A percentile compares a stretch with the other conserved stretches of the same genome.
These are phyloP conservation scores for Tokudaia muenninki DNA, from an alignment of 2,797 vertebrate species.

Conservation along the genomic window DNA sequence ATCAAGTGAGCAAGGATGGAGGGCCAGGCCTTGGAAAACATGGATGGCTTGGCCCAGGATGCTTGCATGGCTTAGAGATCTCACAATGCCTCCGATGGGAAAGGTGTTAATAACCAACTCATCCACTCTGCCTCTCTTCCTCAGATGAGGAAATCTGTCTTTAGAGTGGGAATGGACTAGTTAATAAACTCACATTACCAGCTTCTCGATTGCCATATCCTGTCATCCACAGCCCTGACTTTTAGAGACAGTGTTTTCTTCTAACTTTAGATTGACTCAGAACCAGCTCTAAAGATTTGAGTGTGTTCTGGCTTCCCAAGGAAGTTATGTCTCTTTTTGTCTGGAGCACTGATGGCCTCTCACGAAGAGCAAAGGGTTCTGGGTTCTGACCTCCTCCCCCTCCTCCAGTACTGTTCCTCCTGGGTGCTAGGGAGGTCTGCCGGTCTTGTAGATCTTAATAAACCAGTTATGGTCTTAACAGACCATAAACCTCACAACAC, in stretches of 20 bases:
- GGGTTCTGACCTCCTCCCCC: not conserved
- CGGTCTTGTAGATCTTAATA: not conserved
- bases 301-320: not conserved
- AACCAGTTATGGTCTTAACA: not conserved
- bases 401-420: not conserved
- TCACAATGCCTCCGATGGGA: not conserved
- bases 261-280: not conserved
- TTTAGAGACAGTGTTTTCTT: not conserved
- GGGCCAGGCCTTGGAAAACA: not conserved
- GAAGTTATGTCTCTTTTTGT: conserved; percentile 8
- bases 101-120: not conserved
- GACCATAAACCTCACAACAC: not conserved
- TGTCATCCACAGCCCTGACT: not conserved
- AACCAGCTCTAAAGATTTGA: not conserved
- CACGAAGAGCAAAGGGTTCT: not conserved
- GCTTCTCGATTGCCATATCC: not conserved
- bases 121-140: not conserved
- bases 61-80: not conserved
- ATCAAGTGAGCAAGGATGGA: not conserved
- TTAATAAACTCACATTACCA: not conserved
- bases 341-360: not conserved
- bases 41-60: not conserved
- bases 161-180: not conserved
- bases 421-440: not conserved
- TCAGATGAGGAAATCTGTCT: not conserved